phyloP scores from a whole-genome alignment of 2,113 vertebrate genomes.

The Mobula hypostoma region DNA sequence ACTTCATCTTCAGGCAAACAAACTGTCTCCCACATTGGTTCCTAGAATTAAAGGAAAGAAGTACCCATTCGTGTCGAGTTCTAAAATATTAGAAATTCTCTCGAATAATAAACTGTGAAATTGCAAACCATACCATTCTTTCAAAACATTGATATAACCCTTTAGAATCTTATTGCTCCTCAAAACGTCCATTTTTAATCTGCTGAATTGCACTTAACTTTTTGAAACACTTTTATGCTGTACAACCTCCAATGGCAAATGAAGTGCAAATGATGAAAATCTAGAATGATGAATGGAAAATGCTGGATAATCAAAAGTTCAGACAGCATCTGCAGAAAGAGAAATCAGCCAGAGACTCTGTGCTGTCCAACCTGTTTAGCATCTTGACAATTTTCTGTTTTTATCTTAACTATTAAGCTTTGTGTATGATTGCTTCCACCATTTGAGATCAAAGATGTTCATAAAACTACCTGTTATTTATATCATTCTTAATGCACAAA shows the following conservation, averaged over 20 bases:
- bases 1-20: slow-evolving; percentile 75
- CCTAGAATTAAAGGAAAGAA: slow-evolving; percentile 51
- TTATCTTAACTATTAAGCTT: too few species aligned
- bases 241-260: too few species aligned
- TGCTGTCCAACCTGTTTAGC: too few species aligned
- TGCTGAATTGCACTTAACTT: not conserved
- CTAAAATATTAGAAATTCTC: not conserved
- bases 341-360: too few species aligned
- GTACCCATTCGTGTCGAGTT: not conserved
- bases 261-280: too few species aligned
- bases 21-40: slow-evolving; percentile 83
- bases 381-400: not conserved
- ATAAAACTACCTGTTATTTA: not conserved
- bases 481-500: not conserved
- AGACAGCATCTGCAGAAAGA: too few species aligned
- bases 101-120: not conserved
- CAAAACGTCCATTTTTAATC: not conserved
- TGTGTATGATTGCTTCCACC: too few species aligned
- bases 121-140: not conserved
- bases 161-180: not conserved
- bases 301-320: too few species aligned
- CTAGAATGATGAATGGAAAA: too few species aligned
- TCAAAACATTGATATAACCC: not conserved
- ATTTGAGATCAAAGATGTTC: not conserved
- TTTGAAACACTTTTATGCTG: not conserved